A percentile compares a stretch with the other conserved stretches of the same genome.
Conservation (phyloP, 2,888 invertebrate species). For the Salticus scenicus region DNA sequence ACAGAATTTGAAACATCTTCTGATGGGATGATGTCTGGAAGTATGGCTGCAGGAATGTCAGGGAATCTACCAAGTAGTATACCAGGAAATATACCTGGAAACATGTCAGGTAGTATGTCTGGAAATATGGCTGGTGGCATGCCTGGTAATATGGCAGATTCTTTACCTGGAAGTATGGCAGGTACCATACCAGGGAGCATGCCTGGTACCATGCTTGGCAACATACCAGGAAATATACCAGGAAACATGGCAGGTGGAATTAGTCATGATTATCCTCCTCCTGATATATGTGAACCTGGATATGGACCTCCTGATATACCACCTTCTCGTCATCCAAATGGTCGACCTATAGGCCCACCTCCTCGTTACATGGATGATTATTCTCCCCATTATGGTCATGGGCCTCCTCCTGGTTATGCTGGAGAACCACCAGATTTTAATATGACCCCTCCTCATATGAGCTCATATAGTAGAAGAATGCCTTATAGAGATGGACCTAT, state of each 20-base stretch:
- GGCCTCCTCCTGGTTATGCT: conserved; percentile 75
- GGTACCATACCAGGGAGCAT: too few relatives aligned
- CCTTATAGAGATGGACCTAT: conserved; percentile 48
- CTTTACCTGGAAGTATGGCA: too few relatives aligned
- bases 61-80: too few relatives aligned
- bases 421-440: conserved; percentile 63
- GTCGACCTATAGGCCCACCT: conserved; percentile 52
- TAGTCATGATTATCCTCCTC: conserved; percentile 37
- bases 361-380: conserved; percentile 54
- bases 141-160: too few relatives aligned
- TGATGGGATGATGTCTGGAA: background rate
- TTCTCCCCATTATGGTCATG: conserved; percentile 73
- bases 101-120: too few relatives aligned
- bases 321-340: conserved; percentile 49
- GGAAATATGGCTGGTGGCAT: too few relatives aligned
- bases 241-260: too few relatives aligned
- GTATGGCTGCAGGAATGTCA: too few relatives aligned
- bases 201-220: too few relatives aligned
- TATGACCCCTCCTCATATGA: conserved; percentile 75
- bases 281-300: conserved; percentile 38
- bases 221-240: too few relatives aligned
- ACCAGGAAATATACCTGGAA: too few relatives aligned
- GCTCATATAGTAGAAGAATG: conserved; percentile 73
- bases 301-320: conserved; percentile 70
- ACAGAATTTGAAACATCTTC: too few relatives aligned